A percentile compares a stretch with the other conserved stretches of the same genome.
Conservation (phyloP, 2,888 invertebrate species). For the Nomada fabriciana region DNA sequence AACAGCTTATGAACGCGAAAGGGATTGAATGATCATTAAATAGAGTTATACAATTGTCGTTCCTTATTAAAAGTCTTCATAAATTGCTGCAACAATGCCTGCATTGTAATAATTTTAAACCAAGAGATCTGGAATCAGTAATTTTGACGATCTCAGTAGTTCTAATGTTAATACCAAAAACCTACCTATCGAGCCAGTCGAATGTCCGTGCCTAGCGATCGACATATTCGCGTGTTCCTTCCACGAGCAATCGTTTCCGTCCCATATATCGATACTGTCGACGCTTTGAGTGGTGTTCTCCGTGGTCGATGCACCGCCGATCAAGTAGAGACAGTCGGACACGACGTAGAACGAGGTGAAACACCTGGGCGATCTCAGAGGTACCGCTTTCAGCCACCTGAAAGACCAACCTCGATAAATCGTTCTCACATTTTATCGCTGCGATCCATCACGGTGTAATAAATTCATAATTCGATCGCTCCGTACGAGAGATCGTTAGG, state of each 20-base stretch:
- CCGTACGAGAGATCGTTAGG: constrained; percentile 8
- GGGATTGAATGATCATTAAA: too few relatives aligned
- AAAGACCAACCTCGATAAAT: constrained; percentile 19
- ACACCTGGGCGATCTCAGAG: constrained; percentile 78
- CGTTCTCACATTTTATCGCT: background rate
- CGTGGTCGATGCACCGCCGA: constrained; percentile 89
- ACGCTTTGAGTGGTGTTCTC: constrained; percentile 85
- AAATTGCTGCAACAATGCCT: too few relatives aligned
- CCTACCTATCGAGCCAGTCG: constrained; percentile 87
- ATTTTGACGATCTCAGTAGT: too few relatives aligned
- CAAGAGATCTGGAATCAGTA: too few relatives aligned
- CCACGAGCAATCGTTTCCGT: constrained; percentile 86
- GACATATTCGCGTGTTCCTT: constrained; percentile 87
- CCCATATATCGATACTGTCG: constrained; percentile 87
- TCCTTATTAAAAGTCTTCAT: too few relatives aligned
- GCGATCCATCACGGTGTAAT: too few relatives aligned
- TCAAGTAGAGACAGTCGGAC: constrained; percentile 87
- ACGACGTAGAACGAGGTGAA: constrained; percentile 78
- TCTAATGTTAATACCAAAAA: too few relatives aligned
- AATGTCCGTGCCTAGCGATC: constrained; percentile 88
- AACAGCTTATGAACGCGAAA: too few relatives aligned
- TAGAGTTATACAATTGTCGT: too few relatives aligned
- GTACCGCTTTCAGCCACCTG: constrained; percentile 76
- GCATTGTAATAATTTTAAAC: too few relatives aligned
- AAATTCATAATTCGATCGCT: constrained; percentile 13